Evolutionary conservation across 2,113 vertebrate species (phyloP).

Genomic region (Felis chaus): DNA sequence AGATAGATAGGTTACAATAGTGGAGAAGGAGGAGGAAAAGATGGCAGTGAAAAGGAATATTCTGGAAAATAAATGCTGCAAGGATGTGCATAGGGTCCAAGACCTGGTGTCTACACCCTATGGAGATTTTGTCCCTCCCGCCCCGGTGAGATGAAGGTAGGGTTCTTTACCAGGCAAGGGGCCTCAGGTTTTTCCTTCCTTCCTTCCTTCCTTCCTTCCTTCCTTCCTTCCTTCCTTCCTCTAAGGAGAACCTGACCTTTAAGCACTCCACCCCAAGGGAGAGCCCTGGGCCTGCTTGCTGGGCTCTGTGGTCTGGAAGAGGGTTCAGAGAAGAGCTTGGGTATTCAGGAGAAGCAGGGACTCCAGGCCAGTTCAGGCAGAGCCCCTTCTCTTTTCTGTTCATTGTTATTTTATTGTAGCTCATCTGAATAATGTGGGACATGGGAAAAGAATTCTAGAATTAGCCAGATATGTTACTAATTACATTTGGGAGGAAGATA

Average conservation of each 20-base stretch:
- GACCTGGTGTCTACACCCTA: neutral
- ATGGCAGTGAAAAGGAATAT: neutral
- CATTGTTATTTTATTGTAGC: neutral
- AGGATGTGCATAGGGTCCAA: neutral
- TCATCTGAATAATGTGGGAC: neutral
- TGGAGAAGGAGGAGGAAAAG: neutral
- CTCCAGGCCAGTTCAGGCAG: rapidly evolving
- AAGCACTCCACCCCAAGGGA: rapidly evolving
- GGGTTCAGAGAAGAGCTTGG: neutral
- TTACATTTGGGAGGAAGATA: neutral
- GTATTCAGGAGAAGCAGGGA: neutral
- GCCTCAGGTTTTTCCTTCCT: rapidly evolving
- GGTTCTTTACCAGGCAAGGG: rapidly evolving
- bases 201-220: neutral
- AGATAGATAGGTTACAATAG: neutral
- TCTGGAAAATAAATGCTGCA: neutral
- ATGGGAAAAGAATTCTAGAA: neutral
- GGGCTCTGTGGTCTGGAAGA: neutral
- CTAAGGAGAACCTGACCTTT: neutral
- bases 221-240: rapidly evolving
- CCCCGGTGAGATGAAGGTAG: too few relatives aligned
- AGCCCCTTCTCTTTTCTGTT: neutral
- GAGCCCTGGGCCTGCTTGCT: rapidly evolving
- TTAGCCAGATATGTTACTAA: neutral
- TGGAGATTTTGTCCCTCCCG: neutral